A percentile compares a stretch with the other conserved stretches of the same genome.
Evolutionary conservation across 2,113 vertebrate genomes (phyloP).

Genomic region (Alaudala cheleensis): DNA sequence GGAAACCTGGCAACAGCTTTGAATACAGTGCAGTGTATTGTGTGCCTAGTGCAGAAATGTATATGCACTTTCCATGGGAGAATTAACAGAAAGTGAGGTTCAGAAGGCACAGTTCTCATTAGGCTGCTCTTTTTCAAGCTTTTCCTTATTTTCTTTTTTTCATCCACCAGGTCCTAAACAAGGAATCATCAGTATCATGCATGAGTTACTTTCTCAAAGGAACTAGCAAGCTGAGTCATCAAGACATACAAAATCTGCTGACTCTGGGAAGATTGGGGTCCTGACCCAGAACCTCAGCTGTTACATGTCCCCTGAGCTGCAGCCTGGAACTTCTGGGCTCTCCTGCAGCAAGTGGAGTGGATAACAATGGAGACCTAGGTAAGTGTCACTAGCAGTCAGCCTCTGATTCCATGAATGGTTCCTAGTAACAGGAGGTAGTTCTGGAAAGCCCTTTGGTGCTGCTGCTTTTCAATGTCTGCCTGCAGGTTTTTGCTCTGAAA

Average conservation of each 20-base stretch:
- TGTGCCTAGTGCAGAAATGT: conserved; percentile 22
- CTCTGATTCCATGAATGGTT: background rate
- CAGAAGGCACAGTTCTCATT: conserved; percentile 31
- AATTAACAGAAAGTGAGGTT: conserved; percentile 20
- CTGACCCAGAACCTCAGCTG: conserved; percentile 45
- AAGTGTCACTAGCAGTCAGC: background rate
- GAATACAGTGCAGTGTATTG: conserved; percentile 10
- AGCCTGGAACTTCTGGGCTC: background rate
- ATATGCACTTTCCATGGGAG: conserved; percentile 11
- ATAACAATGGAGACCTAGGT: conserved; percentile 20
- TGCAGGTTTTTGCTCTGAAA: conserved; percentile 36
- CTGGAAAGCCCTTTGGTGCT: conserved; percentile 31
- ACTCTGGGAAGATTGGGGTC: conserved; percentile 55
- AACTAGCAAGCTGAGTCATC: conserved; percentile 37
- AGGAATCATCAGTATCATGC: background rate
- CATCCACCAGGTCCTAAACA: conserved; percentile 11
- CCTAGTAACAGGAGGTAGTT: background rate
- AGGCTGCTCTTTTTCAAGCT: background rate
- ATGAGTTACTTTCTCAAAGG: conserved; percentile 48
- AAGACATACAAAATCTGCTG: conserved; percentile 50
- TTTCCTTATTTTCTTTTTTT: background rate
- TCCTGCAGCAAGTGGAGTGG: background rate
- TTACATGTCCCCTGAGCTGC: conserved; percentile 36
- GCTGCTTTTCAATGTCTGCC: conserved; percentile 12
- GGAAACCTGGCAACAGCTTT: conserved; percentile 55